A percentile compares a stretch with the other conserved stretches of the same genome.
Evolutionary conservation across 2,888 invertebrate genomes (phyloP).

Genomic region (Scaptomyza polygonia): DNA sequence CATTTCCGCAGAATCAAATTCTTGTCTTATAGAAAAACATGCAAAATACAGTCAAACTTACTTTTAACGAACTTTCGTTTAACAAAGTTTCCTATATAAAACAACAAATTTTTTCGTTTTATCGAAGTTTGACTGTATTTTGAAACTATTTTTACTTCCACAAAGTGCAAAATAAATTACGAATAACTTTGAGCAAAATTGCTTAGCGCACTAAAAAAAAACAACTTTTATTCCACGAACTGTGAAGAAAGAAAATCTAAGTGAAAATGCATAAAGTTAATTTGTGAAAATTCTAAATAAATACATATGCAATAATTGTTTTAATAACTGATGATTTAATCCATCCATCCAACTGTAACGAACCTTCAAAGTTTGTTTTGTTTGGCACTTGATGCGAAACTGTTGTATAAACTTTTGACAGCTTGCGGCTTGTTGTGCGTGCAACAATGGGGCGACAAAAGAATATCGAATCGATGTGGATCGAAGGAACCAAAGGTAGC

Average conservation of each 20-base stretch:
- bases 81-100: no score
- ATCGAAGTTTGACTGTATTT: background rate
- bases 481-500: background rate
- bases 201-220: no score
- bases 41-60: no score
- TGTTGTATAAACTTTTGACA: constrained; percentile 56
- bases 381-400: constrained; percentile 28
- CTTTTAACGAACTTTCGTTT: no score
- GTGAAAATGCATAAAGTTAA: background rate
- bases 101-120: no score
- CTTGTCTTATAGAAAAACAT: background rate
- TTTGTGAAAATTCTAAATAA: background rate
- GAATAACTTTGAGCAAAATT: constrained; percentile 13
- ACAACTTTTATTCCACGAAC: no score
- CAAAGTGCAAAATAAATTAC: background rate
- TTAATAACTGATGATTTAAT: no score
- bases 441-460: constrained; percentile 24
- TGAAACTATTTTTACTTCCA: constrained; percentile 8
- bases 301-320: background rate
- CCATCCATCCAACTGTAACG: no score
- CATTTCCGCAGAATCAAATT: background rate
- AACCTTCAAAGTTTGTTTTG: background rate
- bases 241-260: no score
- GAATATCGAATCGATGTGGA: constrained; percentile 36
- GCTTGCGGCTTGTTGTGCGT: constrained; percentile 27